A percentile compares a stretch with the other conserved stretches of the same genome.
These are phyloP conservation scores for Montipora foliosa DNA, from an alignment of 64 coral and sea anemone species.

Conservation along the genomic window DNA sequence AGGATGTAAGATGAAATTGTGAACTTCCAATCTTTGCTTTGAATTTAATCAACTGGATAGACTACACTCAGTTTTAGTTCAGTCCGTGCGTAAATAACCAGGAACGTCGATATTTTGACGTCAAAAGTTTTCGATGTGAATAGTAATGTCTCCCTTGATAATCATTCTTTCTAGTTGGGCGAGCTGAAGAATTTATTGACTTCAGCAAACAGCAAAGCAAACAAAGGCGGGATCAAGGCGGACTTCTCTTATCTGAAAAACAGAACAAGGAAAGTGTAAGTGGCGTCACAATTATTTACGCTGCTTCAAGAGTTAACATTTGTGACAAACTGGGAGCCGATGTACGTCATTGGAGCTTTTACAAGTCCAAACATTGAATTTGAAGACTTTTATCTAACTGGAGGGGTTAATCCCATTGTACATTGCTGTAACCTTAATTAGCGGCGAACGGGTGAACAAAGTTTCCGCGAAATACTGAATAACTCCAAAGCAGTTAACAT, in stretches of 20 bases:
- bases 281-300: background rate
- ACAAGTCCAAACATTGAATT: conserved; percentile 23
- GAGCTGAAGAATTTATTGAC: background rate
- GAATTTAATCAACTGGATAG: background rate
- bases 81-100: background rate
- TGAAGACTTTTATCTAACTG: conserved; percentile 7
- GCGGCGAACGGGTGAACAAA: background rate
- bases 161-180: background rate
- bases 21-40: background rate
- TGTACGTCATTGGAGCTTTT: conserved; percentile 19
- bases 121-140: conserved; percentile 20
- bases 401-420: background rate
- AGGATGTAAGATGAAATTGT: background rate
- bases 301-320: background rate
- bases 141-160: background rate
- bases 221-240: background rate
- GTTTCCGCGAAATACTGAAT: background rate
- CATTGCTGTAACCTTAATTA: conserved; percentile 32
- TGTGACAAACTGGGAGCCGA: background rate
- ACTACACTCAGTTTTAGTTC: background rate
- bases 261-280: background rate
- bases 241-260: background rate
- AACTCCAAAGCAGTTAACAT: background rate
- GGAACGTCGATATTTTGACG: background rate
- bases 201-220: background rate